A percentile compares a stretch with the other conserved stretches of the same genome.
Conservation (phyloP, 2,888 invertebrate genomes). For the Lucinisca nassula region DNA sequence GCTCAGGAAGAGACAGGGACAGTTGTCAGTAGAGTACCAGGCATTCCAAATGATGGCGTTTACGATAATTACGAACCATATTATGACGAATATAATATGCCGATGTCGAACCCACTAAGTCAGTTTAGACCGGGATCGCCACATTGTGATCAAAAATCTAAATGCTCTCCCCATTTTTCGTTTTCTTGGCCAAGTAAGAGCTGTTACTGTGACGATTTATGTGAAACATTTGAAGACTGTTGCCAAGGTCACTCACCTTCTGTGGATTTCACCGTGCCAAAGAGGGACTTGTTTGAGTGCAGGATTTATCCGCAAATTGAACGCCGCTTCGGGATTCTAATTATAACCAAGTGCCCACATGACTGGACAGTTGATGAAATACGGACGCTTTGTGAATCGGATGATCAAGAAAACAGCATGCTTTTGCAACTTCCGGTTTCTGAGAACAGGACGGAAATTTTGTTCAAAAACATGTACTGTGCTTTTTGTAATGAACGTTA, state of each 20-base stretch:
- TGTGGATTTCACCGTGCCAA: neutral
- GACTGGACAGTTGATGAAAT: neutral
- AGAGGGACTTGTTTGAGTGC: neutral
- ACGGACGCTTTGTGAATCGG: conserved; percentile 28
- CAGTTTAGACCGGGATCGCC: neutral
- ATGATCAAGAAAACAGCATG: neutral
- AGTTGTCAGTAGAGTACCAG: too few species aligned
- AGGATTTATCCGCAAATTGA: neutral
- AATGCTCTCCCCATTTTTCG: neutral
- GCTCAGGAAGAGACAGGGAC: too few species aligned
- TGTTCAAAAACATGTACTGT: conserved; percentile 74
- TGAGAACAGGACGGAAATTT: conserved; percentile 10
- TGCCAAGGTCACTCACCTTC: neutral
- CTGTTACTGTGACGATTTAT: conserved; percentile 9
- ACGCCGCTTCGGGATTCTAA: conserved; percentile 22
- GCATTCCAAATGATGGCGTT: too few species aligned
- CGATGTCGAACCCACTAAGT: neutral
- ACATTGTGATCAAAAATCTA: neutral
- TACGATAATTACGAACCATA: neutral
- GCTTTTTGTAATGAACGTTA: conserved; percentile 64
- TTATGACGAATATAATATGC: neutral
- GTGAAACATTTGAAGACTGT: neutral
- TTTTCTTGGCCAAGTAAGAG: neutral
- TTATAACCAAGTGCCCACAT: conserved; percentile 38
- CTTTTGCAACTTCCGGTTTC: conserved; percentile 44